Evolutionary conservation across 2,797 vertebrate species (phyloP), one percentile per base, ranked within the genome.

Genomic region (Naso thynnoides): DNA sequence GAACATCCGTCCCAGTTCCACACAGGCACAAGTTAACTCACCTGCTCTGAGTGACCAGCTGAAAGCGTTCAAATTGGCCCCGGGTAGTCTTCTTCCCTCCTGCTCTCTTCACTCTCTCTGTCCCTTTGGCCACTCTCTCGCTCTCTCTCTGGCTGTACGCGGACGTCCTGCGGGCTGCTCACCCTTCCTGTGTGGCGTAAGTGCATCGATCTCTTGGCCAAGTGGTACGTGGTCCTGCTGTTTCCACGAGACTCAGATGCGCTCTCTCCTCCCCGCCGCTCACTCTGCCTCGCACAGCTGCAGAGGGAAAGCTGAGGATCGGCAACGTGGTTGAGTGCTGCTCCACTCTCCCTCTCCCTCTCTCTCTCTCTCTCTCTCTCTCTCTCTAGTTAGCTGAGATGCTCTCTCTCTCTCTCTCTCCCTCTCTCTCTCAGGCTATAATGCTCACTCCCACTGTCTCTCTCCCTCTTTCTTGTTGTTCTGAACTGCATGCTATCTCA

Each of bases 201-300:
- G 75, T 48, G 81, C 86, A 89, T 92, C 70, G 86, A 92, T 91
- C 84, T 83, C 73, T 87, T 64, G 15, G 89, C 81, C 89, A 86
- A 90, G 87, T 90, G 85, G 72, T 89, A 71, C 59, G 85, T 57
- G 87, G 79, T 88, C 93, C 92, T 79, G 91, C 84, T 88, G 91
- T 73, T 89, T 87, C 83, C 90, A 78, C 83, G 10, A 49, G 85
- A 83, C 82, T 91, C 83, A 60, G 87, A 91, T 81, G 85, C 70
- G 86, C 88, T 78, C 84, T 85, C 88, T 76, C 75, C 66, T 91
- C 83, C 70, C 77, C 50, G 61, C 76, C 36, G 69, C 79, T 91
- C 88, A 79, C 87, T 76, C 83, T 89, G 91, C 87, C 80, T 88
- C 88, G 56, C 91, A 82, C 82, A 91, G 93, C 90, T 94, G 93